A percentile compares a stretch with the other conserved stretches of the same genome.
Conservation (phyloP, 2,797 vertebrate species). For the Coregonus suidteri region DNA sequence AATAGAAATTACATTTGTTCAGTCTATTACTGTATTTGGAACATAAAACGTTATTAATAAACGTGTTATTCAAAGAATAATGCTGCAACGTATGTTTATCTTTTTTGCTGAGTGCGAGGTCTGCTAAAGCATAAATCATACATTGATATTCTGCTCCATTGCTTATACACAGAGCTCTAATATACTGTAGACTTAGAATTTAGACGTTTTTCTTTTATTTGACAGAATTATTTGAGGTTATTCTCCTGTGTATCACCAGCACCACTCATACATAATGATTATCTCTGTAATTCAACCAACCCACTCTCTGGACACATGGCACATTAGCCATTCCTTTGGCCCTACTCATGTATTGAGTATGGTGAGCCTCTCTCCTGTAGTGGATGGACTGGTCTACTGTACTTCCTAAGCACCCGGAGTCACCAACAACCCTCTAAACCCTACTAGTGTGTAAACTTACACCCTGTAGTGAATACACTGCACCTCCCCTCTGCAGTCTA, state of each 20-base stretch:
- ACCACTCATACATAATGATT: neutral
- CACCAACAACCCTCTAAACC: neutral
- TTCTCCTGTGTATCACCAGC: neutral
- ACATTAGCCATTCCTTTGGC: neutral
- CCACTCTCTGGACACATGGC: neutral
- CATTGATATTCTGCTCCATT: neutral
- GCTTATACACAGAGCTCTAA: neutral
- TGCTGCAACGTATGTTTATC: neutral
- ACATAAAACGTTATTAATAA: no score
- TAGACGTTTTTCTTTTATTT: neutral
- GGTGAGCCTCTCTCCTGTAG: neutral
- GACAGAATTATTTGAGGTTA: no score
- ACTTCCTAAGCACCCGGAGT: neutral
- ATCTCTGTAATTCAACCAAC: neutral
- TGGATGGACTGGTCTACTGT: neutral
- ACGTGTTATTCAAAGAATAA: neutral
- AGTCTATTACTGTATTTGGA: neutral
- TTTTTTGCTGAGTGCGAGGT: neutral
- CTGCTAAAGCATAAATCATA: neutral
- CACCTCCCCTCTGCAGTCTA: neutral
- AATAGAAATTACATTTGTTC: conserved; percentile 1
- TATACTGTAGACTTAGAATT: neutral
- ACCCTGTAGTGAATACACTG: neutral
- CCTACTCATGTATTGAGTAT: neutral
- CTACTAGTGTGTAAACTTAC: neutral